Percentiles rank a stretch among this genome's conserved stretches.
These are phyloP conservation scores for Grus americana DNA, from an alignment of 2,113 vertebrate species.

Conservation along the genomic window DNA sequence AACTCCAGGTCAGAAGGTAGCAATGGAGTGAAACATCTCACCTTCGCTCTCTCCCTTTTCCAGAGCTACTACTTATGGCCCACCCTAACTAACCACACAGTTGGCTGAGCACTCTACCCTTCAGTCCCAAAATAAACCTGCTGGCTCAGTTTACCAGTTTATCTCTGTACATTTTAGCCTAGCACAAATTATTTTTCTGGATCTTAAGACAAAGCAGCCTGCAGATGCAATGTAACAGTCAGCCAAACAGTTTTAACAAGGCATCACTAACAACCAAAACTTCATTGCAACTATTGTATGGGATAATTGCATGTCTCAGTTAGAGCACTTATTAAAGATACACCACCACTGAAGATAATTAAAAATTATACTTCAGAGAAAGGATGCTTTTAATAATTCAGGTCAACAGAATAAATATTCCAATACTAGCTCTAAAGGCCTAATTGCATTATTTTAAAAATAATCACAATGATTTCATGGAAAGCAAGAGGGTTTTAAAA, in stretches of 20 bases:
- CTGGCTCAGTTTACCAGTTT: background rate
- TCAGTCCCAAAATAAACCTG: background rate
- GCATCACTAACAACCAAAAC: background rate
- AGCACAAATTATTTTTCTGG: background rate
- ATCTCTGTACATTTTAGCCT: background rate
- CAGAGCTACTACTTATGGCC: background rate
- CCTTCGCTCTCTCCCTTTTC: background rate
- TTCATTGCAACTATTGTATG: background rate
- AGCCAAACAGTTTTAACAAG: background rate
- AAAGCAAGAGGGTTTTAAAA: background rate
- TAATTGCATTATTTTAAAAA: slow-evolving; percentile 15
- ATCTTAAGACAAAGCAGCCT: background rate
- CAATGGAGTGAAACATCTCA: background rate
- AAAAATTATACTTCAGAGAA: background rate
- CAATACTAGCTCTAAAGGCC: background rate
- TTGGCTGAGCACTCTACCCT: background rate
- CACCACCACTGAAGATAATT: background rate
- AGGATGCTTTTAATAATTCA: slow-evolving; percentile 11
- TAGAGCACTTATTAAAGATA: background rate
- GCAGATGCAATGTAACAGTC: background rate
- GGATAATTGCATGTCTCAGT: background rate
- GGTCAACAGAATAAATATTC: slow-evolving; percentile 8
- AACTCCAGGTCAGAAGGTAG: background rate
- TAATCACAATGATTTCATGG: background rate
- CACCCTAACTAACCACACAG: background rate